Percentiles rank a stretch among this genome's conserved stretches.
These are phyloP conservation scores for Synanthedon vespiformis DNA, from an alignment of 2,888 invertebrate species.

Conservation along the genomic window DNA sequence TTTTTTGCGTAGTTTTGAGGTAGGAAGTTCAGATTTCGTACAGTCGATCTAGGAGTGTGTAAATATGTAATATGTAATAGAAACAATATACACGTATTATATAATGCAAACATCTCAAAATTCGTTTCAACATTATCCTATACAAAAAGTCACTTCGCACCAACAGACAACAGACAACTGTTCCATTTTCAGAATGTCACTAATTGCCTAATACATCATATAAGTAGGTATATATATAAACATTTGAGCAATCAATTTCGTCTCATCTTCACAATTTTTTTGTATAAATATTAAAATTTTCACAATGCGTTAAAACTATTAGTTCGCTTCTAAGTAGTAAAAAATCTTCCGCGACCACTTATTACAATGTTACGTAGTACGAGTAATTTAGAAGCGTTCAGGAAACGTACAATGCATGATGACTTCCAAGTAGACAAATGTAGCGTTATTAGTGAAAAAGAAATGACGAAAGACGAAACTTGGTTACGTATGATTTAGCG, in stretches of 20 bases:
- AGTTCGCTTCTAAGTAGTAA: constrained; percentile 31
- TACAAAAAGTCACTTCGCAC: constrained; percentile 57
- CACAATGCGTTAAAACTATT: constrained; percentile 47
- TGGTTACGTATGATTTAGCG: constrained; percentile 26
- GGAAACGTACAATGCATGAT: constrained; percentile 57
- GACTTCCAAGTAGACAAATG: constrained; percentile 54
- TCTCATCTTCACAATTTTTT: constrained; percentile 47
- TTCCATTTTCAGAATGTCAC: constrained; percentile 44
- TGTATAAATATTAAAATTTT: constrained; percentile 64
- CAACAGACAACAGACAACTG: constrained; percentile 62
- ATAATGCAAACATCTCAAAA: constrained; percentile 56
- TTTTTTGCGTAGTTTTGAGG: constrained; percentile 61
- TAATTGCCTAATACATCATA: constrained; percentile 36
- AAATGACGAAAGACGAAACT: constrained; percentile 35
- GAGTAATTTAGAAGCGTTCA: constrained; percentile 56
- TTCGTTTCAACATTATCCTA: constrained; percentile 54
- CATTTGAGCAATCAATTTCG: constrained; percentile 70
- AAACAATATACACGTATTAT: constrained; percentile 24
- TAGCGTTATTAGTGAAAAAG: constrained; percentile 44
- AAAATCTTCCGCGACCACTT: too few species aligned
- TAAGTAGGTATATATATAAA: constrained; percentile 43
- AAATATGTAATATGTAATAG: neutral
- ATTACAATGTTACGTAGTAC: constrained; percentile 1
- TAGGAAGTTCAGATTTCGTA: constrained; percentile 53
- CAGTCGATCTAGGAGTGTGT: constrained; percentile 13